A percentile compares a stretch with the other conserved stretches of the same genome.
Conservation (phyloP, 2,113 vertebrate genomes). For the Calyptomena viridis region DNA sequence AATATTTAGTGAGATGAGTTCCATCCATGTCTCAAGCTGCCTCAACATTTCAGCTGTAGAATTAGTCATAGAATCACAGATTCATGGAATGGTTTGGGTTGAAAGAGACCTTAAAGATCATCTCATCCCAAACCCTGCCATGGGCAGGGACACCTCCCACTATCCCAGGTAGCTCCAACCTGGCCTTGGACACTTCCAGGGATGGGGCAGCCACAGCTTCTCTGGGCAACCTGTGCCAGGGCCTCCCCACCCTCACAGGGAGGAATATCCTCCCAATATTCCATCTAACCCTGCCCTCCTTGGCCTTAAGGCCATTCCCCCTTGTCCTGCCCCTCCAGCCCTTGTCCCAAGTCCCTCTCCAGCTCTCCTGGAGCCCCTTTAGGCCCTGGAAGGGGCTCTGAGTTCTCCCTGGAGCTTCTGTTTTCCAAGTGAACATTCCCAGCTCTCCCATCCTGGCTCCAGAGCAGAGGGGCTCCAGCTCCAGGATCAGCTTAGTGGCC, state of each 20-base stretch:
- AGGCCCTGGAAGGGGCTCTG: accelerated
- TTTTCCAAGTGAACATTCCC: not conserved
- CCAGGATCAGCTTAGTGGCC: accelerated
- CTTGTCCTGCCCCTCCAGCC: not conserved
- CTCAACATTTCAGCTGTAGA: not conserved
- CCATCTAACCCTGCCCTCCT: not conserved
- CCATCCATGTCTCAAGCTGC: not conserved
- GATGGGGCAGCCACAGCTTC: not conserved
- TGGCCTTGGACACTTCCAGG: not conserved
- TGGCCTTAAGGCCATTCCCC: accelerated
- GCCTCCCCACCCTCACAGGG: accelerated
- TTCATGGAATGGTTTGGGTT: not conserved
- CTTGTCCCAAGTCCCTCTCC: not conserved
- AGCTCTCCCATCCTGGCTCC: not conserved
- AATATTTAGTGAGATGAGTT: not conserved
- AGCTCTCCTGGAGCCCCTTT: not conserved
- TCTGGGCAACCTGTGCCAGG: not conserved
- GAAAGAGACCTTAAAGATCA: not conserved
- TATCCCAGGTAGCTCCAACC: accelerated
- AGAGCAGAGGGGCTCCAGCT: not conserved
- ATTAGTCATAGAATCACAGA: not conserved
- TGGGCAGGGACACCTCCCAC: accelerated
- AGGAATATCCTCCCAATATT: not conserved
- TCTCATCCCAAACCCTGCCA: not conserved
- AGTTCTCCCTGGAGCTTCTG: not conserved